phyloP scores from a whole-genome alignment of 2,797 vertebrate species.

The Lacerta agilis region DNA sequence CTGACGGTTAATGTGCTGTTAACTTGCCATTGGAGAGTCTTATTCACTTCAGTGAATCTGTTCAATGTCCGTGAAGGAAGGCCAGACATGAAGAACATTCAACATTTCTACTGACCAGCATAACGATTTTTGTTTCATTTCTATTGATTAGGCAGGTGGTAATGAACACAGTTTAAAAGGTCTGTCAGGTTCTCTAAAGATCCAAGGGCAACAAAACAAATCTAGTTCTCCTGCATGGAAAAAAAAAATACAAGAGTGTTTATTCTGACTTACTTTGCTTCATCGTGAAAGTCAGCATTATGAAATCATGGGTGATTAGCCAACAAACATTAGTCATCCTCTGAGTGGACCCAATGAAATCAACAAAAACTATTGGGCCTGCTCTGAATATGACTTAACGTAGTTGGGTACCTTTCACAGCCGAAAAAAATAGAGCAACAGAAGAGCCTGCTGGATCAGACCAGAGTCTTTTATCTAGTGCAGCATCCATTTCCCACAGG shows the following conservation, averaged over 20 bases:
- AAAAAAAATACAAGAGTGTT: background rate
- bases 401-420: too few species aligned
- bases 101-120: background rate
- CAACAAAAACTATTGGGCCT: too few species aligned
- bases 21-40: background rate
- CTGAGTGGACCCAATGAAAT: too few species aligned
- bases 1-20: background rate
- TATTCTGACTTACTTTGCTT: background rate
- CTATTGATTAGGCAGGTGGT: background rate
- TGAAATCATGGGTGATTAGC: background rate
- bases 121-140: constrained; percentile 3
- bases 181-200: background rate
- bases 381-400: too few species aligned
- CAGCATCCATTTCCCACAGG: background rate
- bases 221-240: background rate
- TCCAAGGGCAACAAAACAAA: background rate
- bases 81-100: background rate
- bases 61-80: background rate
- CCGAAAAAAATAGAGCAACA: background rate
- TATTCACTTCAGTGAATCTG: background rate
- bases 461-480: background rate
- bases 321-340: too few species aligned
- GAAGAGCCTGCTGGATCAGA: too few species aligned
- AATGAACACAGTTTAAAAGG: background rate
- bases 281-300: background rate